phyloP scores from a whole-genome alignment of 2,888 invertebrate species.

The Sabatieria punctata region DNA sequence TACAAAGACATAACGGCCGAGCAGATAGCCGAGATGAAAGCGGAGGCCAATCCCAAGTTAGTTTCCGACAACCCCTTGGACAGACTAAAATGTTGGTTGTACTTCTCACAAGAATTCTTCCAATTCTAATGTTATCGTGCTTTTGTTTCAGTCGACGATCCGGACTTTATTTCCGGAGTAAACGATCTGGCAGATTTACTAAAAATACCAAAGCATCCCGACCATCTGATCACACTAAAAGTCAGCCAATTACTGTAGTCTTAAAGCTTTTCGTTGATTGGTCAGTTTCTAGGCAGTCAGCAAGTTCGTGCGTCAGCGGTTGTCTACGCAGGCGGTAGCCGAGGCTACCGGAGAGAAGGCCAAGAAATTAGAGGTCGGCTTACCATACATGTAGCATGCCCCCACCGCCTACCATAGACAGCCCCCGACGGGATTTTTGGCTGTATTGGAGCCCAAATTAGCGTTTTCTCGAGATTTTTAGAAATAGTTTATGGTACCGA shows the following conservation, averaged over 20 bases:
- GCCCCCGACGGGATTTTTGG: too few relatives aligned
- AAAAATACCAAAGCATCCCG: slow-evolving; percentile 59
- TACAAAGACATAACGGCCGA: slow-evolving; percentile 48
- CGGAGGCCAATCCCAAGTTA: slow-evolving; percentile 45
- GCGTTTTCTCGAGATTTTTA: too few relatives aligned
- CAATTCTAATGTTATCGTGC: background rate
- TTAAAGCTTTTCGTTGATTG: slow-evolving; percentile 41
- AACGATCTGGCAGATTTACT: slow-evolving; percentile 57
- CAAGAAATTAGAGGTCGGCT: too few relatives aligned
- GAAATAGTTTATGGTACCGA: too few relatives aligned
- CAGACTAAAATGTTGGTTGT: slow-evolving; percentile 60
- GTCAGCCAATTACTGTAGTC: slow-evolving; percentile 17
- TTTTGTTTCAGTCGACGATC: slow-evolving; percentile 49
- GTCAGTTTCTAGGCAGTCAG: slow-evolving; percentile 26
- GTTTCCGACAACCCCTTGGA: slow-evolving; percentile 58
- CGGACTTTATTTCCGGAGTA: slow-evolving; percentile 65
- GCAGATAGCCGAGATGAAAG: slow-evolving; percentile 41
- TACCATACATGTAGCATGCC: too few relatives aligned
- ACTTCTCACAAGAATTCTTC: slow-evolving; percentile 1
- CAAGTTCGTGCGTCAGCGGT: slow-evolving; percentile 25
- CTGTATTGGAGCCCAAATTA: too few relatives aligned
- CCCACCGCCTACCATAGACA: too few relatives aligned
- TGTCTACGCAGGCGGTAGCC: slow-evolving; percentile 43
- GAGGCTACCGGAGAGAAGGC: slow-evolving; percentile 18
- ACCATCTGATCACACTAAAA: slow-evolving; percentile 56